These are phyloP conservation scores for Tachyglossus aculeatus DNA, from an alignment of 2,797 vertebrate species.

Conservation along the genomic window DNA sequence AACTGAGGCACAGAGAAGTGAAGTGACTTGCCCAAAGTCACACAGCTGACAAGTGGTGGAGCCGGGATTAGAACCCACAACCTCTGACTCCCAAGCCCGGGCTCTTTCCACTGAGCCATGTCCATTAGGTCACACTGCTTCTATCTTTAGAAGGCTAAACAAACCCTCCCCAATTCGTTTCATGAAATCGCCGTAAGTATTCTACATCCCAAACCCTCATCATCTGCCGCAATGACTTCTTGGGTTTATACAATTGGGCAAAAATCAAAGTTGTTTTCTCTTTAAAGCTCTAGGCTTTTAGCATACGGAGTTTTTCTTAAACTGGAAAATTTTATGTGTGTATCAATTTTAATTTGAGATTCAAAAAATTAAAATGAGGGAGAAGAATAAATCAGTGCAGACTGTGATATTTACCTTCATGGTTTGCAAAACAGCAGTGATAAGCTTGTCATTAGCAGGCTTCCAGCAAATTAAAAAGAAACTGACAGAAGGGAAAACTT, in stretches of 20 bases:
- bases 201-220: too few species aligned
- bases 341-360: neutral
- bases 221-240: too few species aligned
- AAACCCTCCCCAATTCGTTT: too few species aligned
- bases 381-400: neutral
- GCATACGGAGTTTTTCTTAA: neutral
- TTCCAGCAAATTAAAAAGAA: neutral
- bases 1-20: too few species aligned
- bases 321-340: neutral
- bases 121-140: too few species aligned
- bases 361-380: neutral
- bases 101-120: too few species aligned
- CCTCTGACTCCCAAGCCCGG: too few species aligned
- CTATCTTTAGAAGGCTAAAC: too few species aligned
- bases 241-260: neutral
- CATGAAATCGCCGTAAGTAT: too few species aligned
- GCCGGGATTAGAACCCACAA: too few species aligned
- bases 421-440: neutral
- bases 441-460: neutral
- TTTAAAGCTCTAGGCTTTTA: neutral
- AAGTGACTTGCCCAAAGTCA: too few species aligned
- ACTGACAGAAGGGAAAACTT: neutral
- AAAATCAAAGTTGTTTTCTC: rapidly evolving
- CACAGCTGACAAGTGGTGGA: too few species aligned
- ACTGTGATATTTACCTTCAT: rapidly evolving